A percentile compares a stretch with the other conserved stretches of the same genome.
Conservation (phyloP, 2,797 vertebrate genomes). For the Otus scops region DNA sequence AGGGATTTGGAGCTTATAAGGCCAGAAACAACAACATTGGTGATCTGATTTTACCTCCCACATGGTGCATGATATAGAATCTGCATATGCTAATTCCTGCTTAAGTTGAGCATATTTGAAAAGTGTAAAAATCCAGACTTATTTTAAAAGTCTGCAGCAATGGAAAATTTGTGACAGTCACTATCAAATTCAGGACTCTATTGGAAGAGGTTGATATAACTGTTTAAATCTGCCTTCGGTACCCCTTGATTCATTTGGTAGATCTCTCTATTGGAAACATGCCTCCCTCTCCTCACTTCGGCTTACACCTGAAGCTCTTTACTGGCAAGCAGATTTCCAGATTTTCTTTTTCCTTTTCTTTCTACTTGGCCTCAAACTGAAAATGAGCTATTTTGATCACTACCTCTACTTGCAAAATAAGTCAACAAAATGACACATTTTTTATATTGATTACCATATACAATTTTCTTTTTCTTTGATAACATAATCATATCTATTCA, state of each 20-base stretch:
- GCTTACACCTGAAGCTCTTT: not conserved
- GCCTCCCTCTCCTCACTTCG: not conserved
- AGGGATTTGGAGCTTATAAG: not conserved
- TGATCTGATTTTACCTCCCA: not conserved
- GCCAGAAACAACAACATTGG: not conserved
- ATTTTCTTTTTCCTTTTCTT: not conserved
- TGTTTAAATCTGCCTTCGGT: not conserved
- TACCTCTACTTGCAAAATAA: not conserved
- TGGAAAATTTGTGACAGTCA: not conserved
- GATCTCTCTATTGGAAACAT: not conserved
- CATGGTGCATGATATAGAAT: not conserved
- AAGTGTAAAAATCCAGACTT: not conserved
- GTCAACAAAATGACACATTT: not conserved
- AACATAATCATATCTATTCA: not conserved
- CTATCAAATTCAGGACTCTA: not conserved
- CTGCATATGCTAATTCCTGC: not conserved
- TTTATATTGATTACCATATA: not conserved
- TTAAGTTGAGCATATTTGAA: not conserved
- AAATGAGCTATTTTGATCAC: not conserved
- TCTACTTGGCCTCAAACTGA: not conserved
- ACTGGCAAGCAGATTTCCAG: not conserved
- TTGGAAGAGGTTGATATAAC: not conserved
- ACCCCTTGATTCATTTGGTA: not conserved
- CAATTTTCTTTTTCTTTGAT: not conserved
- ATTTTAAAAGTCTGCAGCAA: not conserved